Base-by-base conservation (phyloP, 2,113 vertebrate genomes). In the Dicentrarchus labrax region DNA sequence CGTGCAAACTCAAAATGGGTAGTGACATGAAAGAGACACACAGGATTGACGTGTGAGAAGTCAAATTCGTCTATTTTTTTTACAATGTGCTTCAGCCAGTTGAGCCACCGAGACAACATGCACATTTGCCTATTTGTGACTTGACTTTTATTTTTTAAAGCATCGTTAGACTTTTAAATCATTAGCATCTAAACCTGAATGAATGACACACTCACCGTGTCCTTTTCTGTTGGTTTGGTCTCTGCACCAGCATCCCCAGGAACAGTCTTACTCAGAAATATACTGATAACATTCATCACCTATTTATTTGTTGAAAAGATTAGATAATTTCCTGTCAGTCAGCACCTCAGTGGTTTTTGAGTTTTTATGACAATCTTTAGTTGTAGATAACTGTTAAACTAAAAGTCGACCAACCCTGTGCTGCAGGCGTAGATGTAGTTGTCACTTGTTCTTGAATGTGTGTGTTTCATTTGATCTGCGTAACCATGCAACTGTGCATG, bases 401-500 rank as follows among this genome's bases (percentile, higher is more conserved):
- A 36, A 21, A 73, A 30, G 22, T 22, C 8, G 7, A 24, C 54
- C 51, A 9, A 4, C 54, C 16, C 13, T 17, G 30, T 19, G 74
- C 21, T 30, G 8, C 62, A 30, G 68, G 38, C n/a, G 38, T 41
- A 39, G 21, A 43, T 30, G 15, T 48, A 47, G 19, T 19, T 4
- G 10, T 8, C 68, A 45, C 43, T 80, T 62, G 12, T 61, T 41
- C 66, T 22, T 62, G 13, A 54, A 39, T 16, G 17, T 22, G 30
- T 64, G 48, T 60, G 36, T 61, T 39, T 57, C n/a, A 36, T 45
- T 60, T 45, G 22, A 30, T 19, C 45, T 70, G 36, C 78, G 50
- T 54, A 54, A 43, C 54, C 4, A 24, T 57, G 62, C 72, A 54
- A 48, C 68, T 70, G 75, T 75, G 53, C 73, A 41, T 69, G 39